Evolutionary conservation across 1,140 invertebrate species (phyloP).

Genomic region (Panagrolaimus sp.): DNA sequence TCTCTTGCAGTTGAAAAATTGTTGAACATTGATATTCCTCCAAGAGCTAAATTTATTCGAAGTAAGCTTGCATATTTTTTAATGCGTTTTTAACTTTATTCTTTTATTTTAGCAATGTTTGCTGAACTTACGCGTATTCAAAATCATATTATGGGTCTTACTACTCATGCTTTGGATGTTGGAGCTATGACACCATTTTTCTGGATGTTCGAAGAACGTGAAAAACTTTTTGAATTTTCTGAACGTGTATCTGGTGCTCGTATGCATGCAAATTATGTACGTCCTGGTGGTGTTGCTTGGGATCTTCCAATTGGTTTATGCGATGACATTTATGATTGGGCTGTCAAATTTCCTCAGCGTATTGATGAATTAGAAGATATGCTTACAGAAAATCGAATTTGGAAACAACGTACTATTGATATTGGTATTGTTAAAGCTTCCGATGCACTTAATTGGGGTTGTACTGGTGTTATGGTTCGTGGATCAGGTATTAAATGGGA

Average conservation of each 20-base stretch:
- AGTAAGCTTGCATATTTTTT: slow-evolving; percentile 64
- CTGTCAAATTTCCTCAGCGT: slow-evolving; percentile 73
- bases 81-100: neutral
- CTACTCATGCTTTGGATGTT: slow-evolving; percentile 75
- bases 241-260: slow-evolving; percentile 88
- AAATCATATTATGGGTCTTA: slow-evolving; percentile 89
- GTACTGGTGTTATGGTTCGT: slow-evolving; percentile 79
- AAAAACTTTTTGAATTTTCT: slow-evolving; percentile 97
- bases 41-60: slow-evolving; percentile 88
- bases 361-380: slow-evolving; percentile 91
- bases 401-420: slow-evolving; percentile 78
- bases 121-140: slow-evolving; percentile 82
- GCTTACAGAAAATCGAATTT: slow-evolving; percentile 83
- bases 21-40: slow-evolving; percentile 85
- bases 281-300: slow-evolving; percentile 77
- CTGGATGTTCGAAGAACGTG: slow-evolving; percentile 95
- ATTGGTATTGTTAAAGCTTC: slow-evolving; percentile 74
- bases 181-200: slow-evolving; percentile 91
- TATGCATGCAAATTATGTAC: slow-evolving; percentile 91
- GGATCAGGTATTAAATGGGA: slow-evolving; percentile 98
- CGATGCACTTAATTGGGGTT: slow-evolving; percentile 86
- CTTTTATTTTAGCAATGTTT: slow-evolving; percentile 69
- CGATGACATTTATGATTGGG: slow-evolving; percentile 90
- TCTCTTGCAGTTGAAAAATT: slow-evolving; percentile 91
- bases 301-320: slow-evolving; percentile 85